These are phyloP conservation scores for Trinectes maculatus DNA, from an alignment of 2,113 vertebrate species.

Conservation along the genomic window DNA sequence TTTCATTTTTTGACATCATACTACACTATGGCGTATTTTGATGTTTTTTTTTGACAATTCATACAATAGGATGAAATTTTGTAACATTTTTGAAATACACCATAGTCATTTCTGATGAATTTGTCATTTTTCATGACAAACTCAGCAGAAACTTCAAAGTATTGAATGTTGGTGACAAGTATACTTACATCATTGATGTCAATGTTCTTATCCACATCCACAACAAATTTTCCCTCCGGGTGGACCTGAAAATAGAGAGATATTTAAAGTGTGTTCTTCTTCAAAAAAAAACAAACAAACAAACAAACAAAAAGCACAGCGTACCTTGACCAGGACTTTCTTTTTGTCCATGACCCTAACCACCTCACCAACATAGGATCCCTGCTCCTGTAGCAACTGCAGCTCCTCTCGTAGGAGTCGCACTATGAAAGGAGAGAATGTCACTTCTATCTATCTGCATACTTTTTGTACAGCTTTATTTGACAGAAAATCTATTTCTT, in stretches of 20 bases:
- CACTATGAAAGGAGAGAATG: conserved; percentile 75
- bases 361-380: conserved; percentile 97
- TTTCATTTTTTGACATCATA: no score
- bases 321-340: conserved; percentile 97
- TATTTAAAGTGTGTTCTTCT: neutral
- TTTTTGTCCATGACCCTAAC: conserved; percentile 99
- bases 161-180: no score
- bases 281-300: no score
- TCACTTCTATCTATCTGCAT: neutral
- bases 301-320: neutral
- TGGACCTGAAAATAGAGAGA: conserved; percentile 85
- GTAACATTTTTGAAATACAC: no score
- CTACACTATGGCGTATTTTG: no score
- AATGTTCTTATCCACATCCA: conserved; percentile 99
- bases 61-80: no score
- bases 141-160: no score
- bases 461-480: no score
- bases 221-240: conserved; percentile 97
- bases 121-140: no score
- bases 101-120: no score
- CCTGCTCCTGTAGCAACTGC: conserved; percentile 97
- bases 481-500: neutral
- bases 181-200: conserved; percentile 96
- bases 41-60: no score
- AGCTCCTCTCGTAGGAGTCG: conserved; percentile 95